These are phyloP conservation scores for Leptinotarsa peninsularis DNA, from an alignment of 2,888 invertebrate species.

Conservation along the genomic window DNA sequence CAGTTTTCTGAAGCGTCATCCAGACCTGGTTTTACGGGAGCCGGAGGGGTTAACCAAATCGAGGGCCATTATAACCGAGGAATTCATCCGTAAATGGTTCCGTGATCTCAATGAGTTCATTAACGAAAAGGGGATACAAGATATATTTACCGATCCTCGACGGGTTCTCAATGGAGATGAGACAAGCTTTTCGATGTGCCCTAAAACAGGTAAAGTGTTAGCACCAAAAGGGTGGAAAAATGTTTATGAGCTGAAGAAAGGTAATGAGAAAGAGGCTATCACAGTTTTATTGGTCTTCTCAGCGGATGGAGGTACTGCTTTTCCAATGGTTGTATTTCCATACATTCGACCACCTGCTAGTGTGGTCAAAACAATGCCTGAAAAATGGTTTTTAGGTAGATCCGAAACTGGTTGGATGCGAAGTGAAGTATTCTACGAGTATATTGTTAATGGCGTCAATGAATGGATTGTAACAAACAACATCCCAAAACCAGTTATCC, in stretches of 20 bases:
- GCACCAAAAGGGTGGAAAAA: slow-evolving; percentile 42
- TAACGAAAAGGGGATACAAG: slow-evolving; percentile 36
- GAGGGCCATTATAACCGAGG: slow-evolving; percentile 49
- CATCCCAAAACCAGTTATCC: slow-evolving; percentile 20
- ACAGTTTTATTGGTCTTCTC: slow-evolving; percentile 43
- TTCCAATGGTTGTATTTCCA: slow-evolving; percentile 36
- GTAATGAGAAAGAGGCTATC: slow-evolving; percentile 28
- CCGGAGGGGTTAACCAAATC: slow-evolving; percentile 38
- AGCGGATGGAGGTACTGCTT: slow-evolving; percentile 46
- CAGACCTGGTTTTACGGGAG: slow-evolving; percentile 40
- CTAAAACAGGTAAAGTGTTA: slow-evolving; percentile 53
- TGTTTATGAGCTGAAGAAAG: slow-evolving; percentile 51
- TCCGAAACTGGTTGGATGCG: slow-evolving; percentile 52
- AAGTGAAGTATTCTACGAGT: slow-evolving; percentile 21
- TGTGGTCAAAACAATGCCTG: slow-evolving; percentile 39
- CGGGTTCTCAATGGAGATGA: slow-evolving; percentile 47
- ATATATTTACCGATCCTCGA: slow-evolving; percentile 35
- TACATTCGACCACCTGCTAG: slow-evolving; percentile 41
- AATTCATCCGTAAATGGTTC: slow-evolving; percentile 50
- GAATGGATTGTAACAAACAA: slow-evolving; percentile 9
- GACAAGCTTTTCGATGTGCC: slow-evolving; percentile 56
- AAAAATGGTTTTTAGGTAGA: slow-evolving; percentile 47
- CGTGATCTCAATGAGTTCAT: slow-evolving; percentile 43
- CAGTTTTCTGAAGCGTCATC: slow-evolving; percentile 51
- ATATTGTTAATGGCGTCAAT: slow-evolving; percentile 22